Evolutionary conservation across 2,113 vertebrate genomes (phyloP), one percentile per base, ranked within the genome.

Genomic region (Sylvia atricapilla): DNA sequence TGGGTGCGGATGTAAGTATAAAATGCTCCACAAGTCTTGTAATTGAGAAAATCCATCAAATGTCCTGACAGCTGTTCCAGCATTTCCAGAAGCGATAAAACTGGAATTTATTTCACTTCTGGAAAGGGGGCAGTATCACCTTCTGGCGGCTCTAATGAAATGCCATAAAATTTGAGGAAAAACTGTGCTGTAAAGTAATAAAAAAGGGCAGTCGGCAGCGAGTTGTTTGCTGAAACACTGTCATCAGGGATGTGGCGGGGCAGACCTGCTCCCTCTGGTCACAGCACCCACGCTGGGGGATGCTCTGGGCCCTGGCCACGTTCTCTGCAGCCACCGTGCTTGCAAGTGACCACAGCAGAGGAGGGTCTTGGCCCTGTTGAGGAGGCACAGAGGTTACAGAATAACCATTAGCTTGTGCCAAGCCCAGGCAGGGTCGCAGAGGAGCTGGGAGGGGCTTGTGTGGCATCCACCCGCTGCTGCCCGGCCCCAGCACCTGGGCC

Each of bases 31-130:
- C 98, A 98, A 98, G 98, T 97, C 97, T 96, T 98, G 98, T 98
- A 98, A 98, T 98, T 98, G 98, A 98, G 98, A 98, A 98, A 97
- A 98, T 98, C 98, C 97, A 98, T 98, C 98, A 98, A 97, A 95
- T 80, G 97, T 96, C 97, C 95, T 98, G 98, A 98, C 98, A 98
- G 98, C 97, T 98, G 97, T 97, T 98, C 96, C 82, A 97, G 98
- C 98, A 97, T 98, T 98, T 98, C 98, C 98, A 98, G 98, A 97
- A 98, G 98, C 97, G 96, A 98, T 98, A 98, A 98, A 98, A 98
- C 97, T 95, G 97, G 98, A 97, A 98, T 98, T 98, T 98, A 98
- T 98, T 98, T 98, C 98, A 97, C 98, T 98, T 97, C 97, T 96
- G 98, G 97, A 98, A 98, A 98, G 96, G 98, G 98, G 98, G 98